Base-by-base conservation (phyloP, 2,888 invertebrate species). In the Polyommatus icarus region DNA sequence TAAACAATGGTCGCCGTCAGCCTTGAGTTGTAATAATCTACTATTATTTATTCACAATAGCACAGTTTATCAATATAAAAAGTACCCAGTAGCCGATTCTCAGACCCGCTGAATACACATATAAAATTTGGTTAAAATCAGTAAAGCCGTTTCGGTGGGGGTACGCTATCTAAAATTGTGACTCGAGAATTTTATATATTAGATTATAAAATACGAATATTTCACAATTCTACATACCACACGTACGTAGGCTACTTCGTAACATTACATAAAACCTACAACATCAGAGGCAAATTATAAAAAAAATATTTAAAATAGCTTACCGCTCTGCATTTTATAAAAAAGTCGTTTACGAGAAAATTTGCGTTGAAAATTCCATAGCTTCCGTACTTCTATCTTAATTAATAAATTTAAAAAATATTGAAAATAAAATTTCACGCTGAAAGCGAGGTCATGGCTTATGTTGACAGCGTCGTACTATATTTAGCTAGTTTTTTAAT, bases 331-430 rank as follows among this genome's bases (percentile, higher is more conserved):
- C 12, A 40, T 73, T 24, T 73, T 6, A 73, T 46, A 50, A 76
- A 54, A 76, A 76, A 12, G 18, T 40, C 73, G 73, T 40, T 20
- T 46, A 36, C 46, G 46, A 73, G 73, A 73, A 40, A 73, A 73
- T 12, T 46, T 24, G 24, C 46, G 73, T 46, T 73, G 6, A 46
- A 73, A 73, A 73, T 20, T 73, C 6, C 20, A 46, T 46, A 73
- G 73, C 73, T 73, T 46, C 73, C 46, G 46, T 20, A 73, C 73
- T 46, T 46, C 46, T 20, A n/a, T 24, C 73, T 46, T 73, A 46
- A 73, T 73, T 73, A 73, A 46, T 73, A 73, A 73, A 46, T 73
- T 73, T 40, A 73, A 73, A 36, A 72, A 73, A 20, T 46, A 72
- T 73, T 40, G 40, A 73, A 40, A 15, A 46, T 73, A 46, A 73